A percentile compares a stretch with the other conserved stretches of the same genome.
Conservation (phyloP, 2,797 vertebrate species). For the Petrocephalus sullivani region DNA sequence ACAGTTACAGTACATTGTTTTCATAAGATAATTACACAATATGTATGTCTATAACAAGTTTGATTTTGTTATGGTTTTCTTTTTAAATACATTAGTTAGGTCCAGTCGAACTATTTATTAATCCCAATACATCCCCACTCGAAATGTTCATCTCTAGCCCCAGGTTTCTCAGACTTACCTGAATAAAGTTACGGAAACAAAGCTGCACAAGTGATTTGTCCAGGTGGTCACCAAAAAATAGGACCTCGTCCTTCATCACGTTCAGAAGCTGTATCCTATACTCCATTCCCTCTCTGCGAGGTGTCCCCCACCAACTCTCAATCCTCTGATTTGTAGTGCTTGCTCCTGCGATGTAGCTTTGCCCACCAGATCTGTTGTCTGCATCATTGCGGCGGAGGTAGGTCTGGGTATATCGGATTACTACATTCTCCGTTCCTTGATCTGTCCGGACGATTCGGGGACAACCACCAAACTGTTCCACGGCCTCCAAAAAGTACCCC, state of each 20-base stretch:
- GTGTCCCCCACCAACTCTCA: background rate
- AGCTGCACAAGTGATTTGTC: constrained; percentile 27
- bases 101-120: too few relatives aligned
- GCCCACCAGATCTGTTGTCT: background rate
- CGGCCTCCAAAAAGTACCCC: too few relatives aligned
- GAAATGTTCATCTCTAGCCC: too few relatives aligned
- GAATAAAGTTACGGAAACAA: constrained; percentile 18
- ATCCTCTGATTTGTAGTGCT: background rate
- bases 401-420: too few relatives aligned
- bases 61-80: too few relatives aligned
- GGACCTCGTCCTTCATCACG: background rate
- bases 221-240: constrained; percentile 23
- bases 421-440: too few relatives aligned
- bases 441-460: too few relatives aligned
- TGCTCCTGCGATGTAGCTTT: background rate
- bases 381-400: too few relatives aligned
- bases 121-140: too few relatives aligned
- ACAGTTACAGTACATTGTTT: background rate
- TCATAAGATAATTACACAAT: background rate
- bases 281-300: background rate
- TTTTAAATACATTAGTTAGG: too few relatives aligned
- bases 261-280: background rate
- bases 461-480: too few relatives aligned
- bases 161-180: background rate
- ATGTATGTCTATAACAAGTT: background rate